Base-by-base conservation (phyloP, 2,797 vertebrate species). In the Hydrolagus colliei region DNA sequence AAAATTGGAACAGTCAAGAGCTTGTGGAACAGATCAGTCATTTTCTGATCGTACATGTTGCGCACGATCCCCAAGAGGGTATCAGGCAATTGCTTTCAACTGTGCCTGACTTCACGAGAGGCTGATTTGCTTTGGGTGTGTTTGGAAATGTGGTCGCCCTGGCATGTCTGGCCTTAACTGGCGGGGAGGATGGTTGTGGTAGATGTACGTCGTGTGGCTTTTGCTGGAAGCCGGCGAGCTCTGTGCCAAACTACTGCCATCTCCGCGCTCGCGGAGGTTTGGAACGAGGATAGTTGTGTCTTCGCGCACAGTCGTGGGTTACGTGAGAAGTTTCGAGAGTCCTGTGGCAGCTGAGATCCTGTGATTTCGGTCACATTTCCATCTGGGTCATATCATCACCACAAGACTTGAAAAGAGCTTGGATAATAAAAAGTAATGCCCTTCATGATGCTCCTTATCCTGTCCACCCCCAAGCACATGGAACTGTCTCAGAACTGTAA, bases 21-120 rank as follows among this genome's bases (percentile, higher is more conserved):
- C 41, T 1, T 76, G 41, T 76, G 41, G 74, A 76, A 76, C 32
- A 18, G 74, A 77, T 77, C 52, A 77, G 52, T 52, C 61, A 20
- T 77, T 61, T 61, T 61, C 41, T n/a, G 75, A 77, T 77, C n/a
- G 16, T 77, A 20, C 41, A 77, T 77, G 52, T 52, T 52, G 41
- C 75, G 20, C 18, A 11, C 10, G 61, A 77, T 52, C 41, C 41
- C 41, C 75, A 76, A 20, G 35, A 76, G 75, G 2, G 75, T 77
- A 61, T 77, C 41, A 61, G 61, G 52, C 61, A n/a, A 77, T 61
- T 22, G n/a, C n/a, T 77, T 77, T 77, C 59, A 77, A 77, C 61
- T 72, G 71, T 77, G 41, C n/a, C 20, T n/a, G 7, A n/a, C 41
- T 77, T 77, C 74, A 76, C n/a, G 14, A 61, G 75, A 59, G 75